A percentile compares a stretch with the other conserved stretches of the same genome.
Evolutionary conservation across 2,797 vertebrate species (phyloP).

Genomic region (Ispidina lecontei): DNA sequence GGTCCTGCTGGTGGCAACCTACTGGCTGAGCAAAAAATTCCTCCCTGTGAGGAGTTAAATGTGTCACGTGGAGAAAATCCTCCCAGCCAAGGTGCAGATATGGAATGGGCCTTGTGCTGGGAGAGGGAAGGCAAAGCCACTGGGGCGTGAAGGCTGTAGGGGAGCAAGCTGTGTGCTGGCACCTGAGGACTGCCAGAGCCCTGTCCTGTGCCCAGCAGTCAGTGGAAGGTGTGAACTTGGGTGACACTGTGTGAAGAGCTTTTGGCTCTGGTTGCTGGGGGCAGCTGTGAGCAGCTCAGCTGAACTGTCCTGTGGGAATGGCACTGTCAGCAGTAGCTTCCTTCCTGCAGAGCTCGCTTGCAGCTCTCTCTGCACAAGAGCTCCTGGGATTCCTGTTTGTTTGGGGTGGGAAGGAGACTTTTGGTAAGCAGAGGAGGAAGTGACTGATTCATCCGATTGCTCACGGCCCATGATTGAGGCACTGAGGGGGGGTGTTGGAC

Average conservation of each 20-base stretch:
- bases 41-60: background rate
- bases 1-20: background rate
- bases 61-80: background rate
- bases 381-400: background rate
- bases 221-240: background rate
- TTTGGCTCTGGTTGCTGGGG: background rate
- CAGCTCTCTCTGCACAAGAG: background rate
- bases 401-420: background rate
- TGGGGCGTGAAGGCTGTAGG: background rate
- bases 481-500: background rate
- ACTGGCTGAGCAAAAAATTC: background rate
- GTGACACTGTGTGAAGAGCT: background rate
- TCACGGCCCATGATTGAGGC: background rate
- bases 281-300: background rate
- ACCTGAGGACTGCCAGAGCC: background rate
- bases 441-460: background rate
- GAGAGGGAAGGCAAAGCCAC: background rate
- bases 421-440: background rate
- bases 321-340: background rate
- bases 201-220: background rate
- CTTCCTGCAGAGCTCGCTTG: background rate
- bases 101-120: background rate
- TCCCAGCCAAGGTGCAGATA: background rate
- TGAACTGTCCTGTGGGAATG: background rate
- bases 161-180: background rate